Conservation (phyloP, 1,140 invertebrate species). For the Zaprionus africanus region DNA sequence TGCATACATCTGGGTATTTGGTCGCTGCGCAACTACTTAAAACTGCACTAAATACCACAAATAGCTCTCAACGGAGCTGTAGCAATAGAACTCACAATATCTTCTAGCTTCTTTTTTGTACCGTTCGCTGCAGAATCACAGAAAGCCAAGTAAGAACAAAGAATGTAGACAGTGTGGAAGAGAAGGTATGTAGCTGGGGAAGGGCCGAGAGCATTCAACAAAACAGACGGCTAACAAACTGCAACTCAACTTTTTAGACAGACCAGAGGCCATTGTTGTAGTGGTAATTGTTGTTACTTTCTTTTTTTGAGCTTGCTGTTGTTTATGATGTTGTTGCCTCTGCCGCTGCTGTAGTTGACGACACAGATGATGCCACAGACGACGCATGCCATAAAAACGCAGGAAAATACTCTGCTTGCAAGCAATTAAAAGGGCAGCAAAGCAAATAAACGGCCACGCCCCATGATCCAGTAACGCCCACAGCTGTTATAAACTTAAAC, state of each 20-base stretch:
- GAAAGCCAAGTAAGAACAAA: conserved; percentile 74
- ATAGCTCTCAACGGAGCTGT: conserved; percentile 22
- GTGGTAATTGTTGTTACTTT: conserved; percentile 25
- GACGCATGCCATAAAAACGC: conserved; percentile 68
- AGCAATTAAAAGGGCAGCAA: conserved; percentile 78
- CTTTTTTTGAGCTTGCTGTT: conserved; percentile 10
- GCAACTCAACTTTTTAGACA: conserved; percentile 80
- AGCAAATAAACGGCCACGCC: conserved; percentile 73
- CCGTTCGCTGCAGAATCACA: conserved; percentile 60
- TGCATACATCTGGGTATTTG: background rate
- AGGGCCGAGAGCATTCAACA: conserved; percentile 44
- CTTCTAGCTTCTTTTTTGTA: conserved; percentile 51
- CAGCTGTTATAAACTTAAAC: conserved; percentile 58
- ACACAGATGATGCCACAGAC: conserved; percentile 24
- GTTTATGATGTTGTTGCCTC: background rate
- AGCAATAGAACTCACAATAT: conserved; percentile 19
- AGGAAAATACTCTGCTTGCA: conserved; percentile 56
- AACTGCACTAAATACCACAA: conserved; percentile 43
- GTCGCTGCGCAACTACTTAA: conserved; percentile 18
- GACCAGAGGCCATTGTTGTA: conserved; percentile 56
- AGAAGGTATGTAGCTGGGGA: background rate
- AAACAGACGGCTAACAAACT: conserved; percentile 64
- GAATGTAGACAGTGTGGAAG: conserved; percentile 24
- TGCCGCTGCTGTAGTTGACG: conserved; percentile 29
- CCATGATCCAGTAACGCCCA: conserved; percentile 61